A percentile compares a stretch with the other conserved stretches of the same genome.
Conservation (phyloP, 1,140 invertebrate species). For the Lepidurus packardi region DNA sequence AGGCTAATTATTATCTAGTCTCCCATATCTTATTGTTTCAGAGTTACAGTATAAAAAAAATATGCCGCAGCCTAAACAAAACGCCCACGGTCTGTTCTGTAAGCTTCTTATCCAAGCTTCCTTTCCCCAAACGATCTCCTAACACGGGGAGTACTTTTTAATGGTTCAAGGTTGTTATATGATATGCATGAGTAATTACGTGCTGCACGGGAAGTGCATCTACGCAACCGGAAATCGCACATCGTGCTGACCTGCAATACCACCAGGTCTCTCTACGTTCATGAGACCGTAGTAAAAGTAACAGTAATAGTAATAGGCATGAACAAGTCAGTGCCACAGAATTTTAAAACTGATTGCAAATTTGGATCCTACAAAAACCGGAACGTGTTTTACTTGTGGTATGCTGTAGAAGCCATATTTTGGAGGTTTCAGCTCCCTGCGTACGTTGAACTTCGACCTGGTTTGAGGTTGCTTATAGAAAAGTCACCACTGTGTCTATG, state of each 20-base stretch:
- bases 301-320: neutral
- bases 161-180: neutral
- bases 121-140: neutral
- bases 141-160: neutral
- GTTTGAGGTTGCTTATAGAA: neutral
- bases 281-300: neutral
- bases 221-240: neutral
- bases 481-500: neutral
- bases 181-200: neutral
- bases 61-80: neutral
- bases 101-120: neutral
- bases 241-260: neutral
- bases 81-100: neutral
- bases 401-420: neutral
- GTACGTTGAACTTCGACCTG: neutral
- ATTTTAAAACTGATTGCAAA: too few species aligned
- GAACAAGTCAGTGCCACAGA: too few species aligned
- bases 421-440: neutral
- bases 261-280: neutral
- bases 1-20: neutral
- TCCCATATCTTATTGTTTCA: neutral
- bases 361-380: too few species aligned
- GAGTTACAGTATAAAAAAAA: neutral
- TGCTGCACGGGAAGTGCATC: neutral
- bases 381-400: conserved; percentile 18